Evolutionary conservation across 2,888 invertebrate species (phyloP), one percentile per base, ranked within the genome.

Genomic region (Pristionchus mayeri): DNA sequence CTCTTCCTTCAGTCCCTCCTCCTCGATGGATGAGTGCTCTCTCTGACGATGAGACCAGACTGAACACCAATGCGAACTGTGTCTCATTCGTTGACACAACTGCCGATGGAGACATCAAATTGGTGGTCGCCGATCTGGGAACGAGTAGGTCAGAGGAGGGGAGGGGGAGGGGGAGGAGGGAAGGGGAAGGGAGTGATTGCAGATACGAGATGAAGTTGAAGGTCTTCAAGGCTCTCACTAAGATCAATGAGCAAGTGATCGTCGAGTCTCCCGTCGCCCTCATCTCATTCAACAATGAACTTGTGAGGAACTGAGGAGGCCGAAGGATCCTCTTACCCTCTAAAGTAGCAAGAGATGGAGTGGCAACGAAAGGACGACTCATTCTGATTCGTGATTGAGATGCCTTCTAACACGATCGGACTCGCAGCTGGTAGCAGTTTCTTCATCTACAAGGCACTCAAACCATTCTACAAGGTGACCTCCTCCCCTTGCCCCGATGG

Each of bases 61-160:
- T 82, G 21, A 82, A 82, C 63, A 82, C 81, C 2, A 82, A 82
- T 63, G 60, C 81, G 9, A 30, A 60, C 11, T 82, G 81, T 60
- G 81, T 82, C 21, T 48, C 81, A 7, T 40, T 82, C 40, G 63
- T 57, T 7, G 81, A 82, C 24, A 57, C 24, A 4, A 13, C 7
- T 11, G 52, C 27, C 3, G 81, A 82, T 48, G 81, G 81, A 0
- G 81, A 82, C 13, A 48, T 63, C 34, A 82, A 82, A 27, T 7
- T 82, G 63, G 37, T 82, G 3, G 63, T 82, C 1, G 81, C 81
- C 0, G 81, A 82, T 52, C 48, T 82, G n/a, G 81, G 81, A 13
- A 82, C 81, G 3, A 48, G 48, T 16, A 82, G 81, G 81, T 63
- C 44, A 44, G 44, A 44, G 44, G 13, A 44, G 44, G 44, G 44